These are phyloP conservation scores for Exephanes ischioxanthus DNA, from an alignment of 2,888 invertebrate genomes.

Conservation along the genomic window DNA sequence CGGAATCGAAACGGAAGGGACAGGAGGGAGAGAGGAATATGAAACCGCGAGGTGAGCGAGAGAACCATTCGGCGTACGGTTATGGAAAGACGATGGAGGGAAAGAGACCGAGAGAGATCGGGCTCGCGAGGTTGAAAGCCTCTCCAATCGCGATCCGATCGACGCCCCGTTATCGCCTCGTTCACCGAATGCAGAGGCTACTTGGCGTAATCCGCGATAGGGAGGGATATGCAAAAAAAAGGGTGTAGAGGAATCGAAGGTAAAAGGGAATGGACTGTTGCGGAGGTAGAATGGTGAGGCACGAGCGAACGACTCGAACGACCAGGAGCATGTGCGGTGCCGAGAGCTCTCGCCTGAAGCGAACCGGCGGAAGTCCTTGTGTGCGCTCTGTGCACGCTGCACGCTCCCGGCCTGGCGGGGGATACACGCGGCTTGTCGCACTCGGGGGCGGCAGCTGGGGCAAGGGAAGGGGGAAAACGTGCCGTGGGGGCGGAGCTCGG, in stretches of 20 bases:
- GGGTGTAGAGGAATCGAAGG: background rate
- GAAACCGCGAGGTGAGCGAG: conserved; percentile 50
- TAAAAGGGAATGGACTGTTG: background rate
- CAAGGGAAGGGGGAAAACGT: conserved; percentile 76
- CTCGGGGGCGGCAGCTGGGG: conserved; percentile 82
- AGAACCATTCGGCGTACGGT: conserved; percentile 50
- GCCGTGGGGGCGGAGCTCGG: conserved; percentile 83
- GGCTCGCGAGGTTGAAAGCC: conserved; percentile 71
- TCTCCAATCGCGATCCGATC: conserved; percentile 77
- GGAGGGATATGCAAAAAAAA: background rate
- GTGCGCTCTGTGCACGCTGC: conserved; percentile 73
- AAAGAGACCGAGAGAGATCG: conserved; percentile 46
- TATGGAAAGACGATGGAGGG: conserved; percentile 44
- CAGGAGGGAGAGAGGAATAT: conserved; percentile 59
- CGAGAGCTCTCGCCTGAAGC: conserved; percentile 78
- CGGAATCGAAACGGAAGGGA: conserved; percentile 67
- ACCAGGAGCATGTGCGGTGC: conserved; percentile 80
- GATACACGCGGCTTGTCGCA: conserved; percentile 52
- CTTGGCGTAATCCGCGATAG: conserved; percentile 74
- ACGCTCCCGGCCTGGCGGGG: conserved; percentile 72
- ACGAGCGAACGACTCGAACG: conserved; percentile 76
- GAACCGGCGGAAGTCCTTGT: conserved; percentile 71
- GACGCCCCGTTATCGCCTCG: conserved; percentile 77
- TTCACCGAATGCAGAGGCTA: conserved; percentile 78
- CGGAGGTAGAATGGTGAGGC: background rate